phyloP scores from a whole-genome alignment of 2,797 vertebrate species.

The Sebastes steindachneri region DNA sequence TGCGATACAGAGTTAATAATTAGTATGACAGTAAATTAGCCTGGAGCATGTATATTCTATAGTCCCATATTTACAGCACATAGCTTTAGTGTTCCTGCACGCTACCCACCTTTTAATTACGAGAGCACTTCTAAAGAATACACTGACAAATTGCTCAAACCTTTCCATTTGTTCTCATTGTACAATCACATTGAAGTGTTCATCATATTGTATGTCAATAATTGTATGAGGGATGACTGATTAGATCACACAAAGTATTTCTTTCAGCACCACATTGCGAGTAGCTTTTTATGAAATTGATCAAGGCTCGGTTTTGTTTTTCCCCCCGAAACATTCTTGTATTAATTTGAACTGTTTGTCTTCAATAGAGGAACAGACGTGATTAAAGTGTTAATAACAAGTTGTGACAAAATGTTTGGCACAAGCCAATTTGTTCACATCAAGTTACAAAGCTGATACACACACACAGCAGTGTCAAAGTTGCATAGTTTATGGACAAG shows the following conservation, averaged over 20 bases:
- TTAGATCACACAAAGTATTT: conserved; percentile 35
- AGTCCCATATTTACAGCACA: conserved; percentile 45
- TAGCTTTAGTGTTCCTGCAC: conserved; percentile 3
- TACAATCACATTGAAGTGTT: conserved; percentile 26
- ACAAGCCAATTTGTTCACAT: not conserved
- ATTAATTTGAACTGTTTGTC: conserved; percentile 32
- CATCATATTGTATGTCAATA: conserved; percentile 32
- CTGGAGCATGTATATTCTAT: conserved; percentile 51
- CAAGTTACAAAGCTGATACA: conserved; percentile 13
- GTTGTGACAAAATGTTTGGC: conserved; percentile 37
- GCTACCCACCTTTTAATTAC: conserved; percentile 43
- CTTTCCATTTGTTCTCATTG: conserved; percentile 33
- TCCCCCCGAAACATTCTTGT: conserved; percentile 6
- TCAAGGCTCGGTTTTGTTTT: conserved; percentile 24
- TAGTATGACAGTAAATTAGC: conserved; percentile 46
- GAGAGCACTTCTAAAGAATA: conserved; percentile 32
- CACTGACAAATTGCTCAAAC: not conserved
- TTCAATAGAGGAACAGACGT: not conserved
- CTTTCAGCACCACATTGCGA: conserved; percentile 5
- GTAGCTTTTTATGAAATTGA: conserved; percentile 30
- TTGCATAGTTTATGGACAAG: conserved; percentile 23
- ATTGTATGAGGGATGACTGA: conserved; percentile 19
- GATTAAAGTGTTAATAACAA: conserved; percentile 18
- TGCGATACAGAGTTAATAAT: conserved; percentile 55
- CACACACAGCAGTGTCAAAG: conserved; percentile 25